Evolutionary conservation across 2,113 vertebrate genomes (phyloP), one percentile per base, ranked within the genome.

Genomic region (crab-eating macaque (Macaca fascicularis)): DNA sequence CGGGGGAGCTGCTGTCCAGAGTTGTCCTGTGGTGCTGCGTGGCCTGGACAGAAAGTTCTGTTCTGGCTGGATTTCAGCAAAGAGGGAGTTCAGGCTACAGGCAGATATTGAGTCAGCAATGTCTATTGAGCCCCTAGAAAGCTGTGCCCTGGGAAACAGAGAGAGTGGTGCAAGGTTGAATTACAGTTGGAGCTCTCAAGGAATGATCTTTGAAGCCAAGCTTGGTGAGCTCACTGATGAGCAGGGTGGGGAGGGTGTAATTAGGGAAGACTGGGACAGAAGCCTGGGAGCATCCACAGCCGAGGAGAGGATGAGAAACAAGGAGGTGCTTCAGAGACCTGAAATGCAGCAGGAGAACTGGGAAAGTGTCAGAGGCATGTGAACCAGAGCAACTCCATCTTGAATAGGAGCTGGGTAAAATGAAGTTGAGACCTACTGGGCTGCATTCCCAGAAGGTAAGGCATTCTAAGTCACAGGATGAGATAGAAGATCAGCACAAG

Each of bases 51-150:
- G 83, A 81, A 85, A 72, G 25, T 92, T 95, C 52, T 90, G 3
- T 89, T 97, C 22, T 79, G 82, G 17, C 3, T 94, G 61, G 87
- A 93, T 38, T 82, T 86, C 72, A 74, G 64, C 74, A 80, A 95
- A 96, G 40, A 93, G 14, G 67, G 61, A 93, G 48, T 48, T 48
- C 23, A 48, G 43, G 40, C 27, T 86, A 72, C 2, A 61, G 40
- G 45, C 17, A 69, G 48, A 86, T 59, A 96, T 5, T 72, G 52
- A 79, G 8, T 32, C 76, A 61, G 79, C 48, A 59, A 32, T 40
- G 55, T 79, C 61, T 40, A 45, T 35, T 57, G 52, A 93, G 40
- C 48, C 22, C 35, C 89, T 94, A 84, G 92, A 96, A 95, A 70
- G 57, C 89, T 95, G 89, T 89, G 32, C 61, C 48, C 23, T 88